Conservation (phyloP, 2,888 invertebrate genomes). For the Tineola bisselliella region DNA sequence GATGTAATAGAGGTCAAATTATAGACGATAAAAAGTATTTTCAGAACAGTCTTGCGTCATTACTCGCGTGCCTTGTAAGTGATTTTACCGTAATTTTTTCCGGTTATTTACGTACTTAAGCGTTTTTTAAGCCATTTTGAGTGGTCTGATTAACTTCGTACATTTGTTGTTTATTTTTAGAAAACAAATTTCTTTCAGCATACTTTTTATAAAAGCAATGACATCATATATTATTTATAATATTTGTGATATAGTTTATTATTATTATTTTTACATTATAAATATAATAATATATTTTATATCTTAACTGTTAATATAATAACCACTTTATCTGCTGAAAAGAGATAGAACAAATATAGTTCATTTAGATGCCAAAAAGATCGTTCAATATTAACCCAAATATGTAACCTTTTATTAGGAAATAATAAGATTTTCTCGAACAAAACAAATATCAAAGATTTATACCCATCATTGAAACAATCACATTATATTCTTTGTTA, state of each 20-base stretch:
- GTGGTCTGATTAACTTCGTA: slow-evolving; percentile 1
- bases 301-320: too few relatives aligned
- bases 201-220: background rate
- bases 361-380: background rate
- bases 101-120: background rate
- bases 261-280: too few relatives aligned
- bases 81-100: background rate
- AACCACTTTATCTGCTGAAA: too few relatives aligned
- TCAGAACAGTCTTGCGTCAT: background rate
- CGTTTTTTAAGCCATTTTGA: background rate
- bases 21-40: background rate
- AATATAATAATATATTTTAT: too few relatives aligned
- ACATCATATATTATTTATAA: too few relatives aligned
- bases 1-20: background rate
- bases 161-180: background rate
- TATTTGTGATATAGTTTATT: too few relatives aligned
- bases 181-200: background rate
- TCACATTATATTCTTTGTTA: slow-evolving; percentile 2
- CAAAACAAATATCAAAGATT: slow-evolving; percentile 1
- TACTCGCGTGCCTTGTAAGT: background rate
- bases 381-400: background rate
- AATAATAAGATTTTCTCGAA: background rate
- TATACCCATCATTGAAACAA: background rate
- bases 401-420: background rate
- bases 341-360: background rate